Base-by-base conservation (phyloP, 1,140 invertebrate species). In the Megathymus violae region DNA sequence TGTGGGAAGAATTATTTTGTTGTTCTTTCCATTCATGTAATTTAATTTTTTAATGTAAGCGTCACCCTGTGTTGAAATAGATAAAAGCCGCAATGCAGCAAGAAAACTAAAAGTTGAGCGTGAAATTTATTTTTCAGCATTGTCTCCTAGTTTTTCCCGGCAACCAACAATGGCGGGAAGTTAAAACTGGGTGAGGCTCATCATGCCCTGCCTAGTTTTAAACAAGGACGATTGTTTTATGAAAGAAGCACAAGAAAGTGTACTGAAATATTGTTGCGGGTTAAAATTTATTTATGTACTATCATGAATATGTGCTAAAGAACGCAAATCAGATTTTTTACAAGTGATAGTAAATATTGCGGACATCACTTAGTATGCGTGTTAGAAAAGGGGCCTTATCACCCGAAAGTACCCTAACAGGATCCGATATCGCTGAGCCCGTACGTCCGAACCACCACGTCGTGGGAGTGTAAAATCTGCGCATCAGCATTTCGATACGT, bases 151-250 rank as follows among this genome's bases (percentile, higher is more conserved):
- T 36, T 36, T 36, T 36, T 11, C 34, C 34, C 34, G 34, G 34
- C 34, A 36, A 4, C 34, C 34, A 36, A 36, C 34, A 36, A 36
- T 36, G 34, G 34, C 9, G 34, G 10, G 34, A 36, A 36, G 34
- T 36, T 36, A 11, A 36, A 36, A 36, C 34, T 36, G 34, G 34
- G 34, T 36, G 34, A 36, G 34, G 34, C 34, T 36, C 34, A 36
- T 36, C 34, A 36, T 36, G 11, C 34, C 34, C 34, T 36, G 34
- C 34, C 34, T 36, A 36, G 34, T 36, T 36, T 36, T 36, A 36
- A 36, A 36, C 34, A 36, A 36, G 34, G 34, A 36, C n/a, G 34
- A 36, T 36, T 36, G 34, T 36, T 36, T 36, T 36, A 36, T 36
- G 34, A 36, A 36, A 36, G 34, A 36, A 36, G n/a, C n/a, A 36